Base-by-base conservation (phyloP, 1,140 invertebrate species). In the Drosophila jambulina region DNA sequence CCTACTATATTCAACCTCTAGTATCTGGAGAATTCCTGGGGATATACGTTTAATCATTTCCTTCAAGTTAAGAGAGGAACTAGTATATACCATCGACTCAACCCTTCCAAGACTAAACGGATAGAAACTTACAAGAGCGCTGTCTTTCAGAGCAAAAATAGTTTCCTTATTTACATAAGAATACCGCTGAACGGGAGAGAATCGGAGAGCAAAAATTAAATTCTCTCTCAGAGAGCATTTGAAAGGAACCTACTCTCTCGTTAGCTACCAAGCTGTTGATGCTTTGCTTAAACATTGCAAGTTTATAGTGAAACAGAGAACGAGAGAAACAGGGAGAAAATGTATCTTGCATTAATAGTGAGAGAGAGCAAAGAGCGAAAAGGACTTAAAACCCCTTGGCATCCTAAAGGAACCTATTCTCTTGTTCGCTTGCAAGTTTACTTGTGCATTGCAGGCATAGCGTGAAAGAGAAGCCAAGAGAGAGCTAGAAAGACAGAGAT, bases 81-180 rank as follows among this genome's bases (percentile, higher is more conserved):
- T 13, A 4, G 0, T 0, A 9, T 13, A 21, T 45, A 7, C 3
- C 5, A 13, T 17, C 4, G 3, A 15, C 13, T 38, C 5, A 38
- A 38, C 13, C 10, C n/a, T 5, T 8, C 0, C n/a, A 19, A 12
- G 5, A 45, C 4, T 13, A 5, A 19, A 21, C 5, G 5, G 7
- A 21, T 2, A 21, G 2, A 8, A 21, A 6, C 4, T 19, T 19
- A 42, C 17, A 19, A 42, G n/a, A 23, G 5, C 4, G 42, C 0
- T 17, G 4, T 6, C 10, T 1, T 3, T 6, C 0, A 3, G 19
- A 21, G 19, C 19, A 45, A 2, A 17, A 17, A 7, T 0, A 10
- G 32, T 40, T 40, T n/a, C 2, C 38, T 2, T 9, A 21, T 43
- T 43, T 21, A 0, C 21, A 0, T 21, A 3, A 40, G 6, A n/a